Percentiles rank a stretch among this genome's conserved stretches.
Conservation (phyloP, 2,113 vertebrate species). For the Aspidoscelis tigris region DNA sequence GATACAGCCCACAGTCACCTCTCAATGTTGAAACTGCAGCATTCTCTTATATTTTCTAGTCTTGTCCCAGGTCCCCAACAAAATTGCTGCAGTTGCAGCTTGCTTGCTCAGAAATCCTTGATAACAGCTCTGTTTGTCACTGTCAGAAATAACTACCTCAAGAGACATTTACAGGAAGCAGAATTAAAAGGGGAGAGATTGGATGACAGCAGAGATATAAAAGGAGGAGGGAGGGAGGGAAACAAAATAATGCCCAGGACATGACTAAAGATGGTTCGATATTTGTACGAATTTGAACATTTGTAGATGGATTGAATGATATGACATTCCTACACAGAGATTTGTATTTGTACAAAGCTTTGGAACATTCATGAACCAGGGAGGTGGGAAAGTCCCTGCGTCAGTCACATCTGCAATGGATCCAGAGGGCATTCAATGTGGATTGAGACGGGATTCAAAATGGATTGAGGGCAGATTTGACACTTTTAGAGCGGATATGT, state of each 20-base stretch:
- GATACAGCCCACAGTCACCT: background rate
- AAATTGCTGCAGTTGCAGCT: background rate
- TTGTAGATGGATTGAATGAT: no score
- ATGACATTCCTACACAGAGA: no score
- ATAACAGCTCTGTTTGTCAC: background rate
- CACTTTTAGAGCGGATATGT: no score
- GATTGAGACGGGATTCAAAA: no score
- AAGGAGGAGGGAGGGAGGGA: background rate
- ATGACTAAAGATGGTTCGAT: no score
- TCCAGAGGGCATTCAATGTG: no score
- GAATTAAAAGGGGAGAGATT: background rate
- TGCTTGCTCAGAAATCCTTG: background rate
- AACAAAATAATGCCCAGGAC: background rate
- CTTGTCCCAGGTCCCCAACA: background rate
- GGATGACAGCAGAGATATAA: background rate
- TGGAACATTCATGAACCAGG: no score
- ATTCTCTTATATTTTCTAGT: background rate
- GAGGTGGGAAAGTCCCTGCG: no score
- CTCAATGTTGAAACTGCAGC: background rate
- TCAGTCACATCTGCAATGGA: no score
- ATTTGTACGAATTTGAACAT: no score
- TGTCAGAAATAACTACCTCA: background rate
- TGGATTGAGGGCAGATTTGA: no score
- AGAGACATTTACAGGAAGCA: background rate
- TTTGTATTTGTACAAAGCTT: no score